Evolutionary conservation across 2,113 vertebrate species (phyloP).

Genomic region (Rana temporaria): DNA sequence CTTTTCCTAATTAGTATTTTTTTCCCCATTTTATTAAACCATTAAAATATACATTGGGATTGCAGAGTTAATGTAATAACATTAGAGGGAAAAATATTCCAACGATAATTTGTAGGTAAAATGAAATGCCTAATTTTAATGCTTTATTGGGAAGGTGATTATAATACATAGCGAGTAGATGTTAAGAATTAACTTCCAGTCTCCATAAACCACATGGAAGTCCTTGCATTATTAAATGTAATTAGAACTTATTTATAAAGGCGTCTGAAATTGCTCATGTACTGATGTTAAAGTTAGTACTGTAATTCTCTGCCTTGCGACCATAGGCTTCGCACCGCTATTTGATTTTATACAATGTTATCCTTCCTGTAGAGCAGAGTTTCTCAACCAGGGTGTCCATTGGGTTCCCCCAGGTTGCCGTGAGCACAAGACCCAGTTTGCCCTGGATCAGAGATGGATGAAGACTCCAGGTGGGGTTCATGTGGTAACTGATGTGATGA

Average conservation of each 20-base stretch:
- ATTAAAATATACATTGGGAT: background rate
- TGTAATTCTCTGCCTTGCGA: too few relatives aligned
- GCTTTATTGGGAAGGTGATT: background rate
- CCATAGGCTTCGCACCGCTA: too few relatives aligned
- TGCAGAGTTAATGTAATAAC: background rate
- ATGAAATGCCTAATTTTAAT: background rate
- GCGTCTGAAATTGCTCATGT: too few relatives aligned
- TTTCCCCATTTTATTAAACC: background rate
- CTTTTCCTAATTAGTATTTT: background rate
- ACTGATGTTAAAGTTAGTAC: too few relatives aligned
- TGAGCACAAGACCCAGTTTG: too few relatives aligned
- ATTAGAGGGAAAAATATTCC: background rate
- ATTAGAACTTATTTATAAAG: background rate
- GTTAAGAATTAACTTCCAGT: background rate
- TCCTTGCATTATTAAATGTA: background rate
- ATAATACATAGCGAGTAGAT: background rate
- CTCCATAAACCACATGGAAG: background rate
- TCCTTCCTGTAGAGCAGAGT: too few relatives aligned
- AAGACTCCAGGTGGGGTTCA: too few relatives aligned
- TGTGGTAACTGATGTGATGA: too few relatives aligned
- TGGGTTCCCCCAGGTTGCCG: too few relatives aligned
- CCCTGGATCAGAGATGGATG: too few relatives aligned
- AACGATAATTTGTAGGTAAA: background rate
- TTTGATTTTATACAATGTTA: too few relatives aligned
- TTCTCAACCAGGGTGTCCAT: too few relatives aligned